A percentile compares a stretch with the other conserved stretches of the same genome.
Evolutionary conservation across 2,113 vertebrate genomes (phyloP).

Genomic region (Megaceryle torquata): DNA sequence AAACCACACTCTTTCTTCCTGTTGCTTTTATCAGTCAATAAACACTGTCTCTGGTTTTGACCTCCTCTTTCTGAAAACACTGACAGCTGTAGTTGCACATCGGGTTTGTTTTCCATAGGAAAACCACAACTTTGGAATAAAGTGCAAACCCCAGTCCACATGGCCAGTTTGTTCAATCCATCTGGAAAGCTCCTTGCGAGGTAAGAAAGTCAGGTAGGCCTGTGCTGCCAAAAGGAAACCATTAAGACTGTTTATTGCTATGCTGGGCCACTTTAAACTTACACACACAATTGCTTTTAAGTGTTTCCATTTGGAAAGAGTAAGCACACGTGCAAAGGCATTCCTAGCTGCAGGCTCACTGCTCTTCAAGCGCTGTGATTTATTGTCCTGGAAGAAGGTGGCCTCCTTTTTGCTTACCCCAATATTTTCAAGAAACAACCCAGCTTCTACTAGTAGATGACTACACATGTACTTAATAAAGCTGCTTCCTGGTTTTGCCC

Average conservation of each 20-base stretch:
- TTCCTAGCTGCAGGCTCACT: neutral
- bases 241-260: neutral
- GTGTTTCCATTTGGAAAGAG: neutral
- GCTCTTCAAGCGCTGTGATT: neutral
- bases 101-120: neutral
- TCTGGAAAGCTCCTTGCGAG: neutral
- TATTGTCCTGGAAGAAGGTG: neutral
- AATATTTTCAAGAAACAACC: neutral
- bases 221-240: neutral
- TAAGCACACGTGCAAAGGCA: neutral
- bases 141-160: neutral
- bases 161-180: neutral
- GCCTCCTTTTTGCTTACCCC: neutral
- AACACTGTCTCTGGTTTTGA: neutral
- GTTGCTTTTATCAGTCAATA: neutral
- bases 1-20: neutral
- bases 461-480: neutral
- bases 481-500: neutral
- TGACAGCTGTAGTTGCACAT: neutral
- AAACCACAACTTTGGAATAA: neutral
- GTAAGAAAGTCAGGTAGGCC: neutral
- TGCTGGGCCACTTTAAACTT: neutral
- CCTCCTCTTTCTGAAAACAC: neutral
- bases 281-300: neutral
- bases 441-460: neutral